These are phyloP conservation scores for Styela plicata DNA, from an alignment of 23 tunicate species.

Conservation along the genomic window DNA sequence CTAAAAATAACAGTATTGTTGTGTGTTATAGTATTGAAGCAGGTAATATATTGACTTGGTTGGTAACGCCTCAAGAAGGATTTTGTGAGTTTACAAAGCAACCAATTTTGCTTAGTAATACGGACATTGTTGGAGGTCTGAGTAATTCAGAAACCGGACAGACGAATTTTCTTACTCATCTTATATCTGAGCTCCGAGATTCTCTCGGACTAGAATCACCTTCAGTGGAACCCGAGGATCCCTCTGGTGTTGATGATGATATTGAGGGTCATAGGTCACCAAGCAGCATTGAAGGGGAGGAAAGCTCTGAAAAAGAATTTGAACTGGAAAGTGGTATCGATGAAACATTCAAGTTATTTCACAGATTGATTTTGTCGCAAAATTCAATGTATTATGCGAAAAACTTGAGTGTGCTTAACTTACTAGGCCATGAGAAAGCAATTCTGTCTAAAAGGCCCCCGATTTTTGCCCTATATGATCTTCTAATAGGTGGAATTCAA, in stretches of 20 bases:
- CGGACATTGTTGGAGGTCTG: neutral
- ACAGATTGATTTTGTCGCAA: constrained; percentile 5
- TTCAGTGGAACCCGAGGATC: neutral
- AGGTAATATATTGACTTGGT: constrained; percentile 46
- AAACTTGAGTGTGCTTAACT: neutral
- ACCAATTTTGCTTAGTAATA: neutral
- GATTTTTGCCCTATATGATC: constrained; percentile 32
- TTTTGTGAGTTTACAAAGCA: constrained; percentile 9
- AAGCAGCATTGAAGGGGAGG: neutral
- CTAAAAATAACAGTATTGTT: constrained; percentile 10
- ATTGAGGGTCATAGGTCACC: neutral
- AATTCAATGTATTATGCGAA: neutral
- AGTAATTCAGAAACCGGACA: neutral
- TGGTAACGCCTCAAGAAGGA: constrained; percentile 40
- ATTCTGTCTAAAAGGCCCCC: constrained; percentile 29
- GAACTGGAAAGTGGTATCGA: neutral
- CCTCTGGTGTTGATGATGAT: neutral
- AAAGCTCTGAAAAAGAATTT: neutral
- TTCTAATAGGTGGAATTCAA: constrained; percentile 33
- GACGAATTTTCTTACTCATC: constrained; percentile 18
- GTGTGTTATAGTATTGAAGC: constrained; percentile 34
- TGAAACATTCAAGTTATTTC: neutral
- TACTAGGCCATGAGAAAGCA: neutral
- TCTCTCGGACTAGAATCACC: constrained; percentile 49
- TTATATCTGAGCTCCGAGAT: constrained; percentile 35